Base-by-base conservation (phyloP, 1,140 invertebrate species). In the Maconellicoccus hirsutus region DNA sequence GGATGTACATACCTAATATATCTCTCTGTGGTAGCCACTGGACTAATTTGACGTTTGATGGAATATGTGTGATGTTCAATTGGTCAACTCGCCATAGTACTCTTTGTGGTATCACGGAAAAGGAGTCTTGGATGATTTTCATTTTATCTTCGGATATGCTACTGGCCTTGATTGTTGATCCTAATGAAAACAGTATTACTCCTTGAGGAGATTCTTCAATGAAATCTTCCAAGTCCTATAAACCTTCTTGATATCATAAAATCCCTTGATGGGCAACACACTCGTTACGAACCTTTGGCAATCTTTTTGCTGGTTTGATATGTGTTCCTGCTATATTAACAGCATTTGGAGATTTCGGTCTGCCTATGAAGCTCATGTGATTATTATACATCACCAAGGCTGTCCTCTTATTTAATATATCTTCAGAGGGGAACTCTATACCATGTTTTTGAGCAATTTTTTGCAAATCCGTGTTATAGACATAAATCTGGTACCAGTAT, bases 51-150 rank as follows among this genome's bases (percentile, higher is more conserved):
- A 81, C 77, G 74, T 81, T 81, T 22, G 73, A 21, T n/a, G 78
- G 76, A 22, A 73, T 22, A 26, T 66, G 33, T 7, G 14, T 14
- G 6, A 38, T 38, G 14, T 38, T 14, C 14, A 38, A 38, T 38
- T 80, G 80, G 75, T 88, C 86, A 80, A 83, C 89, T 75, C 89
- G 89, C 86, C 85, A 87, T 0, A 89, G 26, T 1, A 72, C 23
- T 22, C 38, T 66, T 63, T 72, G 71, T 2, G 71, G 71, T 22
- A 71, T 21, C 16, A 63, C 25, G 6, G 21, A 33, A 12, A 71
- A 23, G 19, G 63, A 59, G 25, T 69, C n/a, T 19, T 22, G 22
- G 26, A 72, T 69, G 33, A 42, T 19, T 19, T 66, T 39, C 19
- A 69, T 19, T 10, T 16, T 42, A 7, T 69, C 14, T 12, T 22